phyloP scores from a whole-genome alignment of 2,113 vertebrate genomes.

The Sander lucioperca region DNA sequence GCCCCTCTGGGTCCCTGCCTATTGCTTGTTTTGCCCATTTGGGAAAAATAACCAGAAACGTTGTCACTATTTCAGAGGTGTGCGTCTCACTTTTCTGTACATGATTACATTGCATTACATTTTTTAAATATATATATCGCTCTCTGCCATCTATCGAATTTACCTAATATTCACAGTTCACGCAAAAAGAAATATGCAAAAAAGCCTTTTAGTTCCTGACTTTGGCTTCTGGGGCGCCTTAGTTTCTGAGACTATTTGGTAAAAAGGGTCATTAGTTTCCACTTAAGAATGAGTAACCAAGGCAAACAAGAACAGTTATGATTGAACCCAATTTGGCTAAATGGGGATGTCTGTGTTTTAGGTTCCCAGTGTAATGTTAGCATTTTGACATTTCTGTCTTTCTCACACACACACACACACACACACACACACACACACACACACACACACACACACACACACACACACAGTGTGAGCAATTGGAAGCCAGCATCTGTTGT shows the following conservation, averaged over 20 bases:
- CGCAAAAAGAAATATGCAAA: background rate
- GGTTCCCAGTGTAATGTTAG: slow-evolving; percentile 14
- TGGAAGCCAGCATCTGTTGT: slow-evolving; percentile 81
- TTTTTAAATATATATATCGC: background rate
- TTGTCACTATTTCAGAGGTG: background rate
- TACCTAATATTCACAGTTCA: background rate
- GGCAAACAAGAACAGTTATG: slow-evolving; percentile 29
- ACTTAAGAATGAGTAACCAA: slow-evolving; percentile 21
- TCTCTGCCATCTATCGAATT: too few relatives aligned
- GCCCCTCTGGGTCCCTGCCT: background rate
- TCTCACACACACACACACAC: slow-evolving; percentile 22
- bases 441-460: slow-evolving; percentile 26
- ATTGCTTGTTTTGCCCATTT: too few relatives aligned
- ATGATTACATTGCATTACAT: background rate
- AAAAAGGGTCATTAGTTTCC: slow-evolving; percentile 7
- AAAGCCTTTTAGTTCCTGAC: background rate
- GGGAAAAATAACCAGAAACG: too few relatives aligned
- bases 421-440: slow-evolving; percentile 22
- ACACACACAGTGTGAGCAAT: slow-evolving; percentile 63
- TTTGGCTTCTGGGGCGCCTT: slow-evolving; percentile 14
- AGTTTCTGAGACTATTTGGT: background rate
- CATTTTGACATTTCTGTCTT: slow-evolving; percentile 32
- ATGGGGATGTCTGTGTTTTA: slow-evolving; percentile 9
- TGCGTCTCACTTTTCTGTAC: too few relatives aligned
- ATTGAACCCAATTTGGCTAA: slow-evolving; percentile 26